Conservation (phyloP, 2,888 invertebrate genomes). For the Aspidiotus rigidus region DNA sequence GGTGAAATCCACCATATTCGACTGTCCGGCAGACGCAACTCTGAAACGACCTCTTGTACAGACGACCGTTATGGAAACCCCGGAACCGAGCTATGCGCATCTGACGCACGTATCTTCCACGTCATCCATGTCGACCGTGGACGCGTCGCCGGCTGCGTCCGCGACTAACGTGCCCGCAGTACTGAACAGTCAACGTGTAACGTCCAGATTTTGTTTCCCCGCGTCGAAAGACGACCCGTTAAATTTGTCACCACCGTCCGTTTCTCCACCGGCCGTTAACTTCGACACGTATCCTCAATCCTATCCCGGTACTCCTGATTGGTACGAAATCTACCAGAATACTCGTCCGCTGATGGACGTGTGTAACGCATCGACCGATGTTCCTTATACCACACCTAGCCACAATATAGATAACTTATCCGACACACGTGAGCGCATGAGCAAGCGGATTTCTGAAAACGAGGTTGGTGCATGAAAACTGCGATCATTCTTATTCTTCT, state of each 20-base stretch:
- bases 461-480: constrained; percentile 32
- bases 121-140: constrained; percentile 17
- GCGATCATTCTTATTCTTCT: constrained; percentile 1
- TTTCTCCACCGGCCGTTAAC: constrained; percentile 45
- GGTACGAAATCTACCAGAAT: constrained; percentile 47
- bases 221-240: neutral
- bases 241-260: constrained; percentile 1
- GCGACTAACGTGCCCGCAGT: neutral
- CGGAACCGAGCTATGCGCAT: constrained; percentile 8
- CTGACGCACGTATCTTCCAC: constrained; percentile 20
- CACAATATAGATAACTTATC: neutral
- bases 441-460: constrained; percentile 19
- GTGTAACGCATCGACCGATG: constrained; percentile 16
- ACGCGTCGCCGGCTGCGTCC: constrained; percentile 9
- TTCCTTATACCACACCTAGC: too few species aligned
- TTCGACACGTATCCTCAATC: constrained; percentile 46
- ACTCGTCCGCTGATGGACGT: constrained; percentile 43
- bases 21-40: neutral
- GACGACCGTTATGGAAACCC: constrained; percentile 5
- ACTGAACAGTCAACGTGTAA: neutral
- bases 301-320: constrained; percentile 47
- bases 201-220: neutral
- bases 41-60: constrained; percentile 14
- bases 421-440: neutral
- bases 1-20: constrained; percentile 10